Conservation (phyloP, 2,797 vertebrate species). For the Clamator glandarius region DNA sequence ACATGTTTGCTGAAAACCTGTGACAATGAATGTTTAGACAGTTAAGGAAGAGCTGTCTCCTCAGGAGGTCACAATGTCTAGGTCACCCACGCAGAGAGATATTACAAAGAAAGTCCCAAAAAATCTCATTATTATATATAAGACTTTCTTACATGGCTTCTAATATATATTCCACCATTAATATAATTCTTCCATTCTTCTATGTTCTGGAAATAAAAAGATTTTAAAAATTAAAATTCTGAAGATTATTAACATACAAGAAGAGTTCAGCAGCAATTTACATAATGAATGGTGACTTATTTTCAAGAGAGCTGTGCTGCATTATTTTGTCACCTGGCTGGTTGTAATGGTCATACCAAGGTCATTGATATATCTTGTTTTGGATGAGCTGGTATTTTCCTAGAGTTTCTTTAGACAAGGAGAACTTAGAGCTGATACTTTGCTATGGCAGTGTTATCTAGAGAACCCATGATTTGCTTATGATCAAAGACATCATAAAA, state of each 20-base stretch:
- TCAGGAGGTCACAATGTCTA: not conserved
- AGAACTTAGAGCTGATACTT: not conserved
- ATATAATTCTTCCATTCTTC: not conserved
- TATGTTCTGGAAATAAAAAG: not conserved
- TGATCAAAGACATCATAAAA: not conserved
- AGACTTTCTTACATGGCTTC: not conserved
- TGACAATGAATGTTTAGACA: not conserved
- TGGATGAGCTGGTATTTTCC: not conserved
- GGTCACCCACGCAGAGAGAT: not conserved
- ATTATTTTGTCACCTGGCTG: not conserved
- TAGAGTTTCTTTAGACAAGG: not conserved
- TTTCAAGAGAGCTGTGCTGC: not conserved
- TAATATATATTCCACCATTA: not conserved
- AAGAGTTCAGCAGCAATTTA: not conserved
- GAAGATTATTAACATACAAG: not conserved
- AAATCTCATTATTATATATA: not conserved
- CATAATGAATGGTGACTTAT: not conserved
- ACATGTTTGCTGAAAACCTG: not conserved
- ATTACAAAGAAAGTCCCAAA: not conserved
- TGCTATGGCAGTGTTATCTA: not conserved
- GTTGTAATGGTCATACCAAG: not conserved
- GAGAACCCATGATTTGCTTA: not conserved
- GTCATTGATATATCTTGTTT: not conserved
- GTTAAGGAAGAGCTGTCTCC: not conserved
- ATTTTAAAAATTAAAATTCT: not conserved